These are phyloP conservation scores for Oceanodroma tethys DNA, from an alignment of 2,113 vertebrate genomes.

Conservation along the genomic window DNA sequence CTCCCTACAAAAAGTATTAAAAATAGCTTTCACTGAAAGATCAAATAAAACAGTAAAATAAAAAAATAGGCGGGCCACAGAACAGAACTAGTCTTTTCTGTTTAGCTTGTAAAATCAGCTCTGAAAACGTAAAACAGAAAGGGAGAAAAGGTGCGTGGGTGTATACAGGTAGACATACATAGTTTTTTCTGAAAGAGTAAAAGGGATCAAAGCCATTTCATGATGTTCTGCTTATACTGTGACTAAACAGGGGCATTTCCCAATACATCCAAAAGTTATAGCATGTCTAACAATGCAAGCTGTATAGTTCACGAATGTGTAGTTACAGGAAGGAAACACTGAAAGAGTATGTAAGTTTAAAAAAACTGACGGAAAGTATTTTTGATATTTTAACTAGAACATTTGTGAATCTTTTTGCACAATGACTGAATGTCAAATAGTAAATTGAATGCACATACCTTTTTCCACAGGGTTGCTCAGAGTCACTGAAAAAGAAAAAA, in stretches of 20 bases:
- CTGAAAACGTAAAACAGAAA: not conserved
- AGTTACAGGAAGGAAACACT: not conserved
- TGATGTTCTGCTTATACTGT: not conserved
- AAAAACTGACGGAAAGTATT: not conserved
- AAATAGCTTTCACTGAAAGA: not conserved
- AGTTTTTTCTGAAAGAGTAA: not conserved
- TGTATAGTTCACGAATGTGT: not conserved
- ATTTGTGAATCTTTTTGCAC: not conserved
- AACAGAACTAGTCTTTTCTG: not conserved
- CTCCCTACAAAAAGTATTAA: not conserved
- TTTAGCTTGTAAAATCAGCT: not conserved
- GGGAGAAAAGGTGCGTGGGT: not conserved
- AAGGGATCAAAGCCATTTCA: not conserved
- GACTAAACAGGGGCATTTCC: not conserved
- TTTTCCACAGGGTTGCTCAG: conserved; percentile 86
- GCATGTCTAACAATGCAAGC: not conserved
- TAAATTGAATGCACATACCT: conserved; percentile 74
- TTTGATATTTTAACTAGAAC: not conserved
- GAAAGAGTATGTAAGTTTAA: not conserved
- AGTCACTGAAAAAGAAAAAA: conserved; percentile 80
- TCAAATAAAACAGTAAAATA: not conserved
- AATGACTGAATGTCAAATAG: not conserved
- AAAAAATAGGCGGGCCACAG: not conserved
- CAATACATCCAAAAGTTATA: not conserved
- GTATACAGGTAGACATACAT: not conserved